These are phyloP conservation scores for Oceanodroma leucorhoa DNA, from an alignment of 2,797 vertebrate genomes.

Conservation along the genomic window DNA sequence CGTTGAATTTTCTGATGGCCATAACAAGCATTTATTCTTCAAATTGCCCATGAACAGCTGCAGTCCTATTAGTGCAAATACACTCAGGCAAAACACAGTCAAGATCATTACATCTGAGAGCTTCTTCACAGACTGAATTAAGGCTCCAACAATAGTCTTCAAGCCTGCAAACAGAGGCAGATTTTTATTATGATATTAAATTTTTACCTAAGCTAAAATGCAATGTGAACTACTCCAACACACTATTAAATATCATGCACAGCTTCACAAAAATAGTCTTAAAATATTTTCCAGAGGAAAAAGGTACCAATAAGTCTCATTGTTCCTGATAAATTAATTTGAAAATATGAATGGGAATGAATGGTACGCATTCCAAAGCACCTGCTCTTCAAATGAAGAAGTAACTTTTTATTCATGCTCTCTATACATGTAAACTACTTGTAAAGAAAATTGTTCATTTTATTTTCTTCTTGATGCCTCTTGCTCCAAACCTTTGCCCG, in stretches of 20 bases:
- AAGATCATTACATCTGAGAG: slow-evolving; percentile 96
- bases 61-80: slow-evolving; percentile 94
- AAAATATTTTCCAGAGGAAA: background rate
- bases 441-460: background rate
- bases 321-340: background rate
- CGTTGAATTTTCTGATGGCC: slow-evolving; percentile 35
- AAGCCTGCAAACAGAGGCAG: slow-evolving; percentile 80
- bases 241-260: slow-evolving; percentile 33
- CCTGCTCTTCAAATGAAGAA: background rate
- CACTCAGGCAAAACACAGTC: slow-evolving; percentile 95
- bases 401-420: background rate
- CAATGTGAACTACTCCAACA: background rate
- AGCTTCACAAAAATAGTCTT: background rate
- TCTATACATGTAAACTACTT: background rate
- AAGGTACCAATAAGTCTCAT: background rate
- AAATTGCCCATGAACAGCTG: slow-evolving; percentile 94
- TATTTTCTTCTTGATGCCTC: slow-evolving; percentile 35
- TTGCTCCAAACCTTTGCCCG: slow-evolving; percentile 48
- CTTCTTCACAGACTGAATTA: slow-evolving; percentile 98
- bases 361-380: background rate
- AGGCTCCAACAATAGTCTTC: slow-evolving; percentile 95
- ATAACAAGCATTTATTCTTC: slow-evolving; percentile 85
- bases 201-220: background rate
- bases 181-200: slow-evolving; percentile 11
- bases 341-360: slow-evolving; percentile 14